Evolutionary conservation across 2,113 vertebrate genomes (phyloP), one percentile per base, ranked within the genome.

Genomic region (Oceanodroma tethys): DNA sequence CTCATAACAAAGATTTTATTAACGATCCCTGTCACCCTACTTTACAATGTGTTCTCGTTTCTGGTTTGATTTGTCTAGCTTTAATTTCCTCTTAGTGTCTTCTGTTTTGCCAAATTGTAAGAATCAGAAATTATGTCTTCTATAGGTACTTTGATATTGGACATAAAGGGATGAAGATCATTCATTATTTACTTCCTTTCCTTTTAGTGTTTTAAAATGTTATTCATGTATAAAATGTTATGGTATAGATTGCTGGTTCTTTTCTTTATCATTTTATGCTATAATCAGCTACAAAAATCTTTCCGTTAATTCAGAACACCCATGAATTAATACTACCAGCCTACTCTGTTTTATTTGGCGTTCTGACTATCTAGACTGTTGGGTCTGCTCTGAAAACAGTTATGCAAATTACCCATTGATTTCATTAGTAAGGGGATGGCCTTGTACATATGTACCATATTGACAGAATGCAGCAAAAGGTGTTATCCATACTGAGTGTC

Each of bases 301-400:
- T 80, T 60, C 70, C 8, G 14, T 58, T 86, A 71, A 72, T 81
- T 81, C 70, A 87, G 63, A 79, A 48, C 34, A 80, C 9, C 32
- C 38, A 50, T 81, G 56, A 94, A 91, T 93, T 96, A 91, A 55
- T 81, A 43, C 25, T 59, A 45, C 36, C 62, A 93, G 25, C 66
- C 67, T 59, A 86, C 81, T 93, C 53, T 74, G 36, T 47, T 93
- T 78, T 45, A 79, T 87, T 76, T 93, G 84, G 66, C 9, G 0
- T 47, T 53, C 40, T 72, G 84, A 56, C 47, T 79, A 22, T 14
- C 50, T 71, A 73, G 59, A 71, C 60, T 96, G 62, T 90, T 90
- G 45, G 32, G 45, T 62, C 74, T 91, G 79, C 42, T 81, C 6
- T 67, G 59, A 94, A 94, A 82, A 71, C 22, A 73, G 13, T 66